Conservation (phyloP, 2,113 vertebrate genomes). For the Vidua macroura region DNA sequence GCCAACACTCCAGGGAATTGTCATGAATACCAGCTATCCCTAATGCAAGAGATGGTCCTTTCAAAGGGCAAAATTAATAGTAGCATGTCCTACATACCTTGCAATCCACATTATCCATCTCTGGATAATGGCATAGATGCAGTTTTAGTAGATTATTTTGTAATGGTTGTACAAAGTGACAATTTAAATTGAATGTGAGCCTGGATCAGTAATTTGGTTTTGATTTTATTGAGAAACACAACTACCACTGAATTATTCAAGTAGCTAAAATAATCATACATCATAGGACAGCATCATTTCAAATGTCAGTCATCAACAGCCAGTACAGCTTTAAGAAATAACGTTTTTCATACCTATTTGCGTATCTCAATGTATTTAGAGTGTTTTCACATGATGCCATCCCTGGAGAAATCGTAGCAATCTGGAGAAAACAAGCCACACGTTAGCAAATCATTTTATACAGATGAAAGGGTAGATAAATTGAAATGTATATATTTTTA, state of each 20-base stretch:
- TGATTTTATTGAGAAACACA: background rate
- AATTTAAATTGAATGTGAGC: background rate
- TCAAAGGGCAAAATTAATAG: background rate
- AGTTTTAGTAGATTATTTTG: background rate
- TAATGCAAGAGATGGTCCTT: background rate
- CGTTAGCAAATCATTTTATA: background rate
- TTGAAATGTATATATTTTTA: background rate
- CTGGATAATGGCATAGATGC: background rate
- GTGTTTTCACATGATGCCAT: conserved; percentile 99
- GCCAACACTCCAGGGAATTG: background rate
- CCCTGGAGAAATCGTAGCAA: conserved; percentile 96
- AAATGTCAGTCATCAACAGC: background rate
- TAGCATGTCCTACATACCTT: background rate
- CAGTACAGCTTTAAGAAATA: background rate
- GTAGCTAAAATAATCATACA: background rate
- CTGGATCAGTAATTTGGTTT: background rate
- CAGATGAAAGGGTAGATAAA: background rate
- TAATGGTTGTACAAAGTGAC: background rate
- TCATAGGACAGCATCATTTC: background rate
- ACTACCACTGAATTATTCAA: background rate
- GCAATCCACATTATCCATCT: background rate
- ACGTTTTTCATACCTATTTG: conserved; percentile 86
- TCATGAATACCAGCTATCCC: background rate
- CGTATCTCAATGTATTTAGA: conserved; percentile 95
- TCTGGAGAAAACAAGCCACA: conserved; percentile 72